These are phyloP conservation scores for Pitta sordida DNA, from an alignment of 2,113 vertebrate species.

Conservation along the genomic window DNA sequence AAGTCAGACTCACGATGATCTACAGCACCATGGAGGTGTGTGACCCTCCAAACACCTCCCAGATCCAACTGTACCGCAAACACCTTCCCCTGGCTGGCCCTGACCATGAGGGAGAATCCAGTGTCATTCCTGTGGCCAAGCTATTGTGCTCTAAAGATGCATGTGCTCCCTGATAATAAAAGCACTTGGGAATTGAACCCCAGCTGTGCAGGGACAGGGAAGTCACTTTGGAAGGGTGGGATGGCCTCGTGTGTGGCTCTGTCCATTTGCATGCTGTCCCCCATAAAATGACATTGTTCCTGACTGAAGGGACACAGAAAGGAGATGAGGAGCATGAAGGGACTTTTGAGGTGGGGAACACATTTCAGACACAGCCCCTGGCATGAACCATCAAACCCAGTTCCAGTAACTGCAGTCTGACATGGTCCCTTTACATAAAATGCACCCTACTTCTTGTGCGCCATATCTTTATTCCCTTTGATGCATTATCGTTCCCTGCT, in stretches of 20 bases:
- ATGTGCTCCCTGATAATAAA: not conserved
- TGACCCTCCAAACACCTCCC: not conserved
- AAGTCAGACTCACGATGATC: too few relatives aligned
- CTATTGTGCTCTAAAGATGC: not conserved
- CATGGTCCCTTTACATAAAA: not conserved
- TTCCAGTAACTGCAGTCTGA: not conserved
- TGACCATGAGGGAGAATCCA: not conserved
- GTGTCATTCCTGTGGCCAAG: rapidly evolving
- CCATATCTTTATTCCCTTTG: conserved; percentile 42
- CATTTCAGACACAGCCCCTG: not conserved
- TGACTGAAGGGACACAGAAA: not conserved
- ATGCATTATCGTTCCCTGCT: conserved; percentile 59
- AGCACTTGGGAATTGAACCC: not conserved
- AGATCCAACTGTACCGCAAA: rapidly evolving
- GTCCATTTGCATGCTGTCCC: not conserved
- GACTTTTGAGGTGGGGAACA: not conserved
- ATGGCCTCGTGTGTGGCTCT: rapidly evolving
- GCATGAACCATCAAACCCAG: not conserved
- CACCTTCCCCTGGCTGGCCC: too few relatives aligned
- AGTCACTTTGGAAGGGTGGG: not conserved
- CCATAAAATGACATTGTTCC: not conserved
- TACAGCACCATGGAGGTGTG: not conserved
- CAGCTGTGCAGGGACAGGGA: not conserved
- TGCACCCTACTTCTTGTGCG: not conserved
- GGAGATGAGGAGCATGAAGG: not conserved